Base-by-base conservation (phyloP, 2,888 invertebrate species). In the Leptinotarsa tumamoca region DNA sequence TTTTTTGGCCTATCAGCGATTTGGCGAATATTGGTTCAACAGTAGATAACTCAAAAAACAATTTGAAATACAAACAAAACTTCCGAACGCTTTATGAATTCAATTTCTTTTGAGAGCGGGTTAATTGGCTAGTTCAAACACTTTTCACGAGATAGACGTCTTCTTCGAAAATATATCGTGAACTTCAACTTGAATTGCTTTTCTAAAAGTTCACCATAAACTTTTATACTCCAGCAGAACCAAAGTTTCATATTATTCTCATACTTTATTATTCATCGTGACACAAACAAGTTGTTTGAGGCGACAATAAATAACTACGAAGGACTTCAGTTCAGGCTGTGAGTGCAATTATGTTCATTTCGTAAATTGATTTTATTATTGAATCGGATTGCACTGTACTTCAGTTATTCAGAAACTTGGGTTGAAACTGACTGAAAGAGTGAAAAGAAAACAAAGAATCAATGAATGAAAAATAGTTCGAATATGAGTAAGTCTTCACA, bases 151-250 rank as follows among this genome's bases (percentile, higher is more conserved):
- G 58, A 58, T 58, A 58, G 23, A 23, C 58, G 23, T 21, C 58
- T 58, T 15, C 10, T 23, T 23, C 4, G 21, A 58, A 58, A 58
- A 58, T 23, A 58, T 58, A 58, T 58, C 15, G 58, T 58, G 58
- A 58, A 58, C 58, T 58, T 58, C 58, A 58, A 58, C 58, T 58
- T 58, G 23, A 58, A 58, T 58, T 58, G 27, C 58, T 23, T 21
- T 15, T 23, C 58, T 58, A 14, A 14, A 58, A 58, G 58, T 58
- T 58, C 15, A 58, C 58, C 23, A 23, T 58, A 15, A 58, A 58
- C 14, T 58, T 58, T 58, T 15, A 58, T 23, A 58, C 58, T 23
- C 18, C 18, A 18, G 58, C 18, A 18, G 13, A 58, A 21, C 21
- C 14, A 18, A 18, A 58, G 58, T 58, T 18, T 58, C 13, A 18